phyloP scores from a whole-genome alignment of 2,797 vertebrate species.

The Alcedo quadribrachys region DNA sequence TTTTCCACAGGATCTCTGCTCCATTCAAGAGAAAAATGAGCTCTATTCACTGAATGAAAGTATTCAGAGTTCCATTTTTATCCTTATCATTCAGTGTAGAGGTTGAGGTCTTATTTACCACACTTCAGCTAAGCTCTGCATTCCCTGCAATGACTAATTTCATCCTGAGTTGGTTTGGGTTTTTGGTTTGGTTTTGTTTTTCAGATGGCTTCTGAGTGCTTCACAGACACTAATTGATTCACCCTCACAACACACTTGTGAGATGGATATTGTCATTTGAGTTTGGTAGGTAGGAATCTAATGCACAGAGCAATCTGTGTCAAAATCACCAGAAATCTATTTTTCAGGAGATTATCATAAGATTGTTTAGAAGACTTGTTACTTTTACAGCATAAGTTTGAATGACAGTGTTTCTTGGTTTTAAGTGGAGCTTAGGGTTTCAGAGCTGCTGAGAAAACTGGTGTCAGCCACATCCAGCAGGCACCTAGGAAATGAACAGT shows the following conservation, averaged over 20 bases:
- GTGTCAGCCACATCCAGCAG: not conserved
- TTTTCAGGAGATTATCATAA: not conserved
- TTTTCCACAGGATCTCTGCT: slow-evolving; percentile 65
- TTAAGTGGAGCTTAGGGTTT: not conserved
- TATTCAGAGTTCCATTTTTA: slow-evolving; percentile 68
- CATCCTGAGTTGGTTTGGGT: not conserved
- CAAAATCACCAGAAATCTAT: not conserved
- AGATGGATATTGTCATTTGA: not conserved
- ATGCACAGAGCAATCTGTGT: not conserved
- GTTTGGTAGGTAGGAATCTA: not conserved
- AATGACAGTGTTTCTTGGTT: not conserved
- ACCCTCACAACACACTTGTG: not conserved
- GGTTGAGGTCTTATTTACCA: slow-evolving; percentile 55
- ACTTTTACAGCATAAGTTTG: not conserved
- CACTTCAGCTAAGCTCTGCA: slow-evolving; percentile 1
- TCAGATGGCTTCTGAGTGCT: not conserved
- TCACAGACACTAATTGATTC: slow-evolving; percentile 7
- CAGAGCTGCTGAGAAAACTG: not conserved
- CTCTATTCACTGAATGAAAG: slow-evolving; percentile 58
- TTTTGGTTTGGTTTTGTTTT: not conserved
- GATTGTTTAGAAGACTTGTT: not conserved
- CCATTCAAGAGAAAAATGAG: slow-evolving; percentile 68
- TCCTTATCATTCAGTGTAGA: slow-evolving; percentile 43
- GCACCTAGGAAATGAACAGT: not conserved
- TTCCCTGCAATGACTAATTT: slow-evolving; percentile 36